These are phyloP conservation scores for Macquaria australasica DNA, from an alignment of 2,113 vertebrate species.

Conservation along the genomic window DNA sequence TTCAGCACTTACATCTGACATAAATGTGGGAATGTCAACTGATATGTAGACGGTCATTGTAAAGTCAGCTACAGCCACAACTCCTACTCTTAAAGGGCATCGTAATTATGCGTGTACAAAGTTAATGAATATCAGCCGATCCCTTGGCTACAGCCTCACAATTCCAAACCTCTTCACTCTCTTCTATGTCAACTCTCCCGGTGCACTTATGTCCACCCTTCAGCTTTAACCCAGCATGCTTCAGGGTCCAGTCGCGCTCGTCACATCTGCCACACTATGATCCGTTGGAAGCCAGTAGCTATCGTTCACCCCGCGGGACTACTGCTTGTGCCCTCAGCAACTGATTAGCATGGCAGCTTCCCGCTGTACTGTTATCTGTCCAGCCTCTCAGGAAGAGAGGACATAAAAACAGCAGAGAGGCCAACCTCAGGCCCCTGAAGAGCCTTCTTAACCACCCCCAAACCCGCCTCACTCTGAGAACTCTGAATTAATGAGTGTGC, in stretches of 20 bases:
- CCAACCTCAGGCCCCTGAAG: conserved; percentile 38
- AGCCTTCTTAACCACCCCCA: not conserved
- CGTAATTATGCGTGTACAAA: too few species aligned
- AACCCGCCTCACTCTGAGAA: not conserved
- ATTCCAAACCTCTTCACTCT: conserved; percentile 2
- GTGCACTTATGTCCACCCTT: conserved; percentile 5
- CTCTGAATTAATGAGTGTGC: conserved; percentile 41
- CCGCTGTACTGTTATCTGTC: conserved; percentile 46
- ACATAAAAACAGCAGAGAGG: conserved; percentile 44
- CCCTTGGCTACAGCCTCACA: not conserved
- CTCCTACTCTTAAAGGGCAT: not conserved
- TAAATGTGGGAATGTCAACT: not conserved
- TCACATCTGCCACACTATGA: not conserved
- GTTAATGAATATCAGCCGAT: not conserved
- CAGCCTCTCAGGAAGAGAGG: conserved; percentile 34
- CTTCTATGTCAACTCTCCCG: conserved; percentile 20
- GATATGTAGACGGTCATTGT: not conserved
- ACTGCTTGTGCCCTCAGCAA: conserved; percentile 30
- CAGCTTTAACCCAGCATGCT: conserved; percentile 59
- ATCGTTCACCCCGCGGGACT: conserved; percentile 37
- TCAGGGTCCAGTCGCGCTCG: conserved; percentile 8
- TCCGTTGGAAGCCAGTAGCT: conserved; percentile 38
- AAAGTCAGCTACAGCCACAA: not conserved
- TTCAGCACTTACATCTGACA: not conserved
- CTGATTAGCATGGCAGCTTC: conserved; percentile 54